phyloP scores from a whole-genome alignment of 2,888 invertebrate species.

The Pterostichus madidus region DNA sequence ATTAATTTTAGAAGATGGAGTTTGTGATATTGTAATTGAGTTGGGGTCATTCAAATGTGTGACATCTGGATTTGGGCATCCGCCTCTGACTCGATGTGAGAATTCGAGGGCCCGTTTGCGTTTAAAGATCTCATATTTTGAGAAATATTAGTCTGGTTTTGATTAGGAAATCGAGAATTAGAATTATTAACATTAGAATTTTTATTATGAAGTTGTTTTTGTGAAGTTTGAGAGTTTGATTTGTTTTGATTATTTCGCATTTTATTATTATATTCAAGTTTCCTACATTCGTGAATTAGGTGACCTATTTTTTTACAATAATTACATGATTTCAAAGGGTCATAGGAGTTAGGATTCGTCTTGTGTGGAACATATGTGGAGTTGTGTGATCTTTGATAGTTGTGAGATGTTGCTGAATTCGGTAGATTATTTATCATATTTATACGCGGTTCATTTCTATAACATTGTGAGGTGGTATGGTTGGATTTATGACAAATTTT shows the following conservation, averaged over 20 bases:
- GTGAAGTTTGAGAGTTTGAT: background rate
- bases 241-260: background rate
- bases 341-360: too few species aligned
- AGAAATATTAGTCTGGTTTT: background rate
- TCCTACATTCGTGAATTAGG: slow-evolving; percentile 2
- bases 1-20: too few species aligned
- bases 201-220: background rate
- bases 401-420: too few species aligned
- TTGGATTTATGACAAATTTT: too few species aligned
- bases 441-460: too few species aligned
- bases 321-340: background rate
- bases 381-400: too few species aligned
- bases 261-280: background rate
- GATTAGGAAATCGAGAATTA: background rate
- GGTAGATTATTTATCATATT: too few species aligned
- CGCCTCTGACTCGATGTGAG: background rate
- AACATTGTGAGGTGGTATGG: too few species aligned
- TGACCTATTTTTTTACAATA: background rate
- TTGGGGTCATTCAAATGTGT: background rate
- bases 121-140: background rate
- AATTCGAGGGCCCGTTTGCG: background rate
- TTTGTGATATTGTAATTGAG: too few species aligned
- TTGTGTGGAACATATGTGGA: too few species aligned
- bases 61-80: background rate
- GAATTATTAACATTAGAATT: too few species aligned